Evolutionary conservation across 2,797 vertebrate genomes (phyloP).

Genomic region (Halcyon smyrnensis): DNA sequence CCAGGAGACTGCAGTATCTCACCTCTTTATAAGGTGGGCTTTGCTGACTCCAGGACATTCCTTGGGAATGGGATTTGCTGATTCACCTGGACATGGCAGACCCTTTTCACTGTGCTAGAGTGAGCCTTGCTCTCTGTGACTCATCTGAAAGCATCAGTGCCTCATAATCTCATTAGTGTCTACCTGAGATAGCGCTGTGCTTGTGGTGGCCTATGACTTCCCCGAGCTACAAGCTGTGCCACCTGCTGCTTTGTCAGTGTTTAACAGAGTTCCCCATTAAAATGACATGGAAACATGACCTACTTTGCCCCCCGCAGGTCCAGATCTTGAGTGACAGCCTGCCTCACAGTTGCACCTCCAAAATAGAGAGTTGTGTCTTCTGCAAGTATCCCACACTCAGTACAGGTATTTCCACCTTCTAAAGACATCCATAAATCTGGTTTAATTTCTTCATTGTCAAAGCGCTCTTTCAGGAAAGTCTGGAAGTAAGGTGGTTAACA

Average conservation of each 20-base stretch:
- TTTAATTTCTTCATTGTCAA: constrained; percentile 92
- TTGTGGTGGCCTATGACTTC: neutral
- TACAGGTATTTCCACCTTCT: constrained; percentile 93
- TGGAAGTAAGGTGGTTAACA: constrained; percentile 56
- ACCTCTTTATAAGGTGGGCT: neutral
- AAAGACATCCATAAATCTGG: constrained; percentile 93
- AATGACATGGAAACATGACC: constrained; percentile 54
- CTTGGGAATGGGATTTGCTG: neutral
- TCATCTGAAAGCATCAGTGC: neutral
- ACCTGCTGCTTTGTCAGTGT: neutral
- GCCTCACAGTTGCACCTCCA: constrained; percentile 89
- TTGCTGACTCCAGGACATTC: neutral
- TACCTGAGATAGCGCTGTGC: neutral
- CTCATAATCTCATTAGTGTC: neutral
- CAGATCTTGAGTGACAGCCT: constrained; percentile 93
- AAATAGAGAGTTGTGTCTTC: constrained; percentile 96
- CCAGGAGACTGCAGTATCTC: neutral
- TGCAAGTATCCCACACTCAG: constrained; percentile 93
- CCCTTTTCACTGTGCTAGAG: neutral
- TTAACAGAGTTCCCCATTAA: neutral
- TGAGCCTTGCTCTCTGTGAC: neutral
- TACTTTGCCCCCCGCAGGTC: constrained; percentile 97
- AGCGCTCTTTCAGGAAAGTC: constrained; percentile 96
- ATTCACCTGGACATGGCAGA: neutral
- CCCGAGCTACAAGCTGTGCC: neutral